Conservation (phyloP, 2,888 invertebrate species). For the Leptopilina myrica region DNA sequence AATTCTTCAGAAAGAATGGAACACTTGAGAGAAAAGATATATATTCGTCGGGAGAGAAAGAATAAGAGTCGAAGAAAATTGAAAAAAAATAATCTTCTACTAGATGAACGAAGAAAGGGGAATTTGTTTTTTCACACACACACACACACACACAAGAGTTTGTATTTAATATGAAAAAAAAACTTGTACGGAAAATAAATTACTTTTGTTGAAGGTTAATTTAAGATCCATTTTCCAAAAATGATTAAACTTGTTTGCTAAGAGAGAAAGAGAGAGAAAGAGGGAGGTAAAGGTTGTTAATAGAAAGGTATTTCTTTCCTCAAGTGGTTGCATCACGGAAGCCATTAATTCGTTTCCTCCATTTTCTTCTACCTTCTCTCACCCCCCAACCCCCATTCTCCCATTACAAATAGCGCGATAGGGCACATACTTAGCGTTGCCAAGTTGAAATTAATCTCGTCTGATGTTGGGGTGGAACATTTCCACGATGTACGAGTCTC, state of each 20-base stretch:
- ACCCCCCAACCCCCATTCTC: too few species aligned
- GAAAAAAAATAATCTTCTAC: too few species aligned
- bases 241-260: neutral
- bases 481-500: conserved; percentile 36
- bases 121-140: neutral
- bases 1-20: too few species aligned
- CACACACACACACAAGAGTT: neutral
- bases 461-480: neutral
- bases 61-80: too few species aligned
- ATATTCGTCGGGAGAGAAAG: too few species aligned
- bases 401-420: neutral
- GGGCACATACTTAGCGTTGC: conserved; percentile 23
- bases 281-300: neutral
- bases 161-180: neutral
- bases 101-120: too few species aligned
- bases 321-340: neutral
- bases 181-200: neutral
- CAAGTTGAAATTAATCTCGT: conserved; percentile 25
- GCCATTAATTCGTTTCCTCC: conserved; percentile 10
- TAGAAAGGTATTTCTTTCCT: conserved; percentile 33
- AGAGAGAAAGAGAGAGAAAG: too few species aligned
- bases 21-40: too few species aligned
- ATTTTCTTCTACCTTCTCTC: neutral
- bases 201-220: neutral
- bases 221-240: neutral